A percentile compares a stretch with the other conserved stretches of the same genome.
Conservation (phyloP, 2,797 vertebrate genomes). For the Amniataba percoides region DNA sequence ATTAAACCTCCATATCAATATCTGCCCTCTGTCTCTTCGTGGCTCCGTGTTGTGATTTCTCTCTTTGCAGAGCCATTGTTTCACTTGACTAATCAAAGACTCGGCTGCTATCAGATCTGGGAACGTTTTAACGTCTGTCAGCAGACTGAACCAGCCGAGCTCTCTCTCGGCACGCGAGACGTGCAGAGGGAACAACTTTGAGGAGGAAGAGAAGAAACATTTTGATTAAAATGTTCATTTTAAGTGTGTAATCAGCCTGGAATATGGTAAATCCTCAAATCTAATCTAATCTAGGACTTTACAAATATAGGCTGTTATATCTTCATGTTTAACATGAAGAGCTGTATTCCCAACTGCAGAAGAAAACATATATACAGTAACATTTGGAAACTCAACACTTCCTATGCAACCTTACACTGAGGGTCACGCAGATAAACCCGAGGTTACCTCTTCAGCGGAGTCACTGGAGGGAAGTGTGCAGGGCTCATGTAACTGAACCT, state of each 20-base stretch:
- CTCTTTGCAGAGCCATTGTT: slow-evolving; percentile 58
- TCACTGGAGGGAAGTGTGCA: slow-evolving; percentile 56
- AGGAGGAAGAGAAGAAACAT: slow-evolving; percentile 14
- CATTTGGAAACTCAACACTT: slow-evolving; percentile 52
- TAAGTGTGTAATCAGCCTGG: neutral
- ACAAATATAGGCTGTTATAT: neutral
- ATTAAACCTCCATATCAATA: slow-evolving; percentile 62
- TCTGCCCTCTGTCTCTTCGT: slow-evolving; percentile 25
- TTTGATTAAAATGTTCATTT: too few species aligned
- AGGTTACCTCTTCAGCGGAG: slow-evolving; percentile 45
- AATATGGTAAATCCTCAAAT: neutral
- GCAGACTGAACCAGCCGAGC: slow-evolving; percentile 23
- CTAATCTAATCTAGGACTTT: neutral
- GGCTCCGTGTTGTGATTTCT: slow-evolving; percentile 47
- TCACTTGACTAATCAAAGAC: slow-evolving; percentile 67
- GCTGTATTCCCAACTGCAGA: slow-evolving; percentile 8
- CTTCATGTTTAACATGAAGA: neutral
- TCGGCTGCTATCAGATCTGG: slow-evolving; percentile 60
- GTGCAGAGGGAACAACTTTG: neutral
- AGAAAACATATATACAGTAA: slow-evolving; percentile 29
- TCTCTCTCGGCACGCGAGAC: slow-evolving; percentile 36
- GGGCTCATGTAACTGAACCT: slow-evolving; percentile 71
- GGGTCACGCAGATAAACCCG: slow-evolving; percentile 62
- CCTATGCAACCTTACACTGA: slow-evolving; percentile 63
- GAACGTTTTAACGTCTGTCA: slow-evolving; percentile 61